Conservation (phyloP, 2,113 vertebrate species). For the Clarias macrocephalus region DNA sequence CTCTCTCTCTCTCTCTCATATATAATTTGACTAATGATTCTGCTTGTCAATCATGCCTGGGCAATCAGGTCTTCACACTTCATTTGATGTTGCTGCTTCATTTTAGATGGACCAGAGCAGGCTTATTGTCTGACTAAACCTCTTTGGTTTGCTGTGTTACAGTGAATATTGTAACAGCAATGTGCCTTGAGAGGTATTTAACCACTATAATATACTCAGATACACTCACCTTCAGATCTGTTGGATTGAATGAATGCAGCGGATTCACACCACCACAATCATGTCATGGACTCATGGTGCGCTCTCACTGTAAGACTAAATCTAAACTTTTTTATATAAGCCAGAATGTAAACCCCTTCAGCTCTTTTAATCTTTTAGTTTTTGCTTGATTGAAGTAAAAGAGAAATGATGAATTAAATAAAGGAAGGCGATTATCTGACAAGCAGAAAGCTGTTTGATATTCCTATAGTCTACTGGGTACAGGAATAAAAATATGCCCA, state of each 20-base stretch:
- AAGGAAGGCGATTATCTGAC: background rate
- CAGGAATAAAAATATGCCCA: background rate
- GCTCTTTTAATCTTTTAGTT: background rate
- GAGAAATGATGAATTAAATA: background rate
- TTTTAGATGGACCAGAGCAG: background rate
- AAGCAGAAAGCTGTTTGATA: background rate
- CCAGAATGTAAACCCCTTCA: background rate
- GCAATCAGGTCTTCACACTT: background rate
- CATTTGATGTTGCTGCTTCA: background rate
- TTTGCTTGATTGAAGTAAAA: background rate
- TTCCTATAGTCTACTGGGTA: background rate
- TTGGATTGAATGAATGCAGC: background rate
- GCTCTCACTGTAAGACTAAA: no score
- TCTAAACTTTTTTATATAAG: no score
- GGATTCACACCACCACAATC: background rate
- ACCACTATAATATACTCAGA: background rate
- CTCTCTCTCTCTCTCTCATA: slow-evolving; percentile 12
- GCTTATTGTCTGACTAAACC: background rate
- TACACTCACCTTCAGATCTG: no score
- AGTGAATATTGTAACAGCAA: background rate
- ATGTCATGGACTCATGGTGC: no score
- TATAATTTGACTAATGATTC: slow-evolving; percentile 4
- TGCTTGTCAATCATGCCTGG: slow-evolving; percentile 13
- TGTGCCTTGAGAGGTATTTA: background rate
- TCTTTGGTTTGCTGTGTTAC: background rate